A percentile compares a stretch with the other conserved stretches of the same genome.
phyloP scores from a whole-genome alignment of 2,888 invertebrate species.

The Pterostichus niger region DNA sequence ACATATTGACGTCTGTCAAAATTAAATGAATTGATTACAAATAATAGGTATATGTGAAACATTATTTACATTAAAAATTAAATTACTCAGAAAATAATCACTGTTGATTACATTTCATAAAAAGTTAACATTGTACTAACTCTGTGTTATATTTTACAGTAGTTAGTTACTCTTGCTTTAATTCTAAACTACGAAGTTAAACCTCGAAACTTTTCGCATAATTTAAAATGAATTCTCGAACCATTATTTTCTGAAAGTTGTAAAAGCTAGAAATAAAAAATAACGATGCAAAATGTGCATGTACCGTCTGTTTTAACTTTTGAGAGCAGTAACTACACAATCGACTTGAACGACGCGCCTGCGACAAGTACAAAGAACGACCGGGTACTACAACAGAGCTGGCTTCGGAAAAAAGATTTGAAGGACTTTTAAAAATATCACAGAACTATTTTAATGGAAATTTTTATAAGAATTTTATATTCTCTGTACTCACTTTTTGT shows the following conservation, averaged over 20 bases:
- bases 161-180: not conserved
- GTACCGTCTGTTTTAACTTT: slow-evolving; percentile 57
- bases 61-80: too few species aligned
- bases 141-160: slow-evolving; percentile 3
- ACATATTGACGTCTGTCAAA: not conserved
- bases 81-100: too few species aligned
- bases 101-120: too few species aligned
- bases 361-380: not conserved
- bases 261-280: slow-evolving; percentile 60
- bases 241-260: slow-evolving; percentile 47
- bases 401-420: not conserved
- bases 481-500: too few species aligned
- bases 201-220: slow-evolving; percentile 56
- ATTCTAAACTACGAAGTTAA: slow-evolving; percentile 52
- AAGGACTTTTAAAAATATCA: too few species aligned
- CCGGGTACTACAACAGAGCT: not conserved
- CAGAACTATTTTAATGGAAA: too few species aligned
- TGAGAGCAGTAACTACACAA: slow-evolving; percentile 19
- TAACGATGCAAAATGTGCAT: slow-evolving; percentile 34
- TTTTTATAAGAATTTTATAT: too few species aligned
- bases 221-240: slow-evolving; percentile 56
- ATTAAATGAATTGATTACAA: slow-evolving; percentile 5
- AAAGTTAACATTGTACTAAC: not conserved
- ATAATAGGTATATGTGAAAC: not conserved
- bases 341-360: not conserved